These are phyloP conservation scores for Leptinotarsa undecemlineata DNA, from an alignment of 1,140 invertebrate species.

Conservation along the genomic window DNA sequence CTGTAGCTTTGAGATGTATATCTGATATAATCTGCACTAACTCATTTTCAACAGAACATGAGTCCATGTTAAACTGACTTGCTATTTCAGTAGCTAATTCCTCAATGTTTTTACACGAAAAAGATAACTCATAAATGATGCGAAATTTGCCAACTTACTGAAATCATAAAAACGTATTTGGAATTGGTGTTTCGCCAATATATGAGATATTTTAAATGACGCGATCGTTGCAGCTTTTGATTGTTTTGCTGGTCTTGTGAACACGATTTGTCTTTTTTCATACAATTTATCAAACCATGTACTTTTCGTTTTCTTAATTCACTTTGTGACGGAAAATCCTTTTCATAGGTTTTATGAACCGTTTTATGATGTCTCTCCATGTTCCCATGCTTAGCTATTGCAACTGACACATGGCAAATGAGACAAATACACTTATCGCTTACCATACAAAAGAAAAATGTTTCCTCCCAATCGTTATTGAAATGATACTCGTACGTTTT, in stretches of 20 bases:
- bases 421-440: neutral
- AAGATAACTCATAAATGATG: too few species aligned
- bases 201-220: conserved; percentile 20
- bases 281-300: conserved; percentile 5
- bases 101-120: too few species aligned
- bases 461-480: neutral
- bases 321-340: too few species aligned
- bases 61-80: too few species aligned
- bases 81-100: too few species aligned
- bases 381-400: conserved; percentile 9
- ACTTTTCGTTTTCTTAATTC: too few species aligned
- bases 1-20: too few species aligned
- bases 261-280: conserved; percentile 18
- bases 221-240: conserved; percentile 22
- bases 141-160: too few species aligned
- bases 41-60: too few species aligned
- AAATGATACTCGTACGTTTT: neutral
- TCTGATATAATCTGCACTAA: too few species aligned
- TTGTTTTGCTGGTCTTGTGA: conserved; percentile 26
- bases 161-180: too few species aligned
- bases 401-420: conserved; percentile 11
- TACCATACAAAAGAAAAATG: neutral
- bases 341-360: conserved; percentile 19
- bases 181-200: conserved; percentile 8
- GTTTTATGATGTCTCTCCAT: conserved; percentile 20